Evolutionary conservation across 2,888 invertebrate genomes (phyloP).

Genomic region (Dolichomitus sp.): DNA sequence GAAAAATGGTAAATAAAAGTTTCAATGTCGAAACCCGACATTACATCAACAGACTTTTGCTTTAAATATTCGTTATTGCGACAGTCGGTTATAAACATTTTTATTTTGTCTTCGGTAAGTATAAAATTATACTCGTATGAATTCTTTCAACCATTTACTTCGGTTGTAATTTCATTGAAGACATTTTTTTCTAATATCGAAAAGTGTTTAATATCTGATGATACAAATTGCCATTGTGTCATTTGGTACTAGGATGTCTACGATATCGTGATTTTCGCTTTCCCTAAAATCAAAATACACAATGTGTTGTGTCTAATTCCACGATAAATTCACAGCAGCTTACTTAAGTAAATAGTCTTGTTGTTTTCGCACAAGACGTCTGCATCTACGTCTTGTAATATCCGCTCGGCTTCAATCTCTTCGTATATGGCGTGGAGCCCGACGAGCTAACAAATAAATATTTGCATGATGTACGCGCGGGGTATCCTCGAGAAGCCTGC

Average conservation of each 20-base stretch:
- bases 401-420: constrained; percentile 22
- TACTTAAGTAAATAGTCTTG: constrained; percentile 5
- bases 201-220: neutral
- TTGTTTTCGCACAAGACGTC: constrained; percentile 13
- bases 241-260: neutral
- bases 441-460: constrained; percentile 43
- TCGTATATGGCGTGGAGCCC: constrained; percentile 17
- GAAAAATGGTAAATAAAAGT: neutral
- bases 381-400: constrained; percentile 25
- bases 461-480: constrained; percentile 43
- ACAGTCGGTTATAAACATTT: neutral
- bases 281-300: constrained; percentile 1
- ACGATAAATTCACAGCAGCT: constrained; percentile 23
- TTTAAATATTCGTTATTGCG: neutral
- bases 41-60: neutral
- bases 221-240: neutral
- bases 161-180: too few species aligned
- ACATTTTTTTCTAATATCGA: neutral
- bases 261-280: neutral
- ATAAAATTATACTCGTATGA: too few species aligned
- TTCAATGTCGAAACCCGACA: neutral
- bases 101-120: too few species aligned
- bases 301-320: constrained; percentile 11
- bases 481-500: constrained; percentile 4
- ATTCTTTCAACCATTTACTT: too few species aligned